A percentile compares a stretch with the other conserved stretches of the same genome.
Evolutionary conservation across 2,113 vertebrate genomes (phyloP).

Genomic region (Podarcis muralis): DNA sequence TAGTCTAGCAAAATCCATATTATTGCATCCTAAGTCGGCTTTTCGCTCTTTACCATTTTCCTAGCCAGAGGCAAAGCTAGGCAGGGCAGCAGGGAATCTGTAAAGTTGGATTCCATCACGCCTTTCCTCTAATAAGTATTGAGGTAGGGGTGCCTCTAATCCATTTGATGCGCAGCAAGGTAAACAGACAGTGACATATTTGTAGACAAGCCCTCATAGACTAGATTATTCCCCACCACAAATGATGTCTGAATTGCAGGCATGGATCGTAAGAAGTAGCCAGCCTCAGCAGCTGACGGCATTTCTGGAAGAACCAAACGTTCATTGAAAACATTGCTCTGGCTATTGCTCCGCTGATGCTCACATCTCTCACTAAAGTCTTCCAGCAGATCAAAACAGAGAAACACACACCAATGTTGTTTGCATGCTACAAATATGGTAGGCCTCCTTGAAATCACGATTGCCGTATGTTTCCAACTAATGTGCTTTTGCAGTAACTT

Average conservation of each 20-base stretch:
- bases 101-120: constrained; percentile 52
- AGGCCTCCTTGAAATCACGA: neutral
- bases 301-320: constrained; percentile 53
- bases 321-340: constrained; percentile 63
- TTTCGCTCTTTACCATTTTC: constrained; percentile 58
- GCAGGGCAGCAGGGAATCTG: constrained; percentile 55
- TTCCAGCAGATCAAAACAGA: constrained; percentile 20
- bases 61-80: constrained; percentile 58
- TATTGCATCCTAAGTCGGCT: constrained; percentile 40
- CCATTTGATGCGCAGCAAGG: constrained; percentile 66
- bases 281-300: constrained; percentile 67
- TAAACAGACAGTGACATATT: constrained; percentile 79
- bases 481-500: neutral
- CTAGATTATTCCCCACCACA: constrained; percentile 69
- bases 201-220: constrained; percentile 77
- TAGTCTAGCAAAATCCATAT: constrained; percentile 40
- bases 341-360: constrained; percentile 48
- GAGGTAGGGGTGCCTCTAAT: constrained; percentile 47
- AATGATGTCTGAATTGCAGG: constrained; percentile 73
- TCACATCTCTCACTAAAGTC: constrained; percentile 50
- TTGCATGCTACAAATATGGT: constrained; percentile 3
- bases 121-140: constrained; percentile 58
- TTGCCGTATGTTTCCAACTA: neutral
- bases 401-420: constrained; percentile 11
- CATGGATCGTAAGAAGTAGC: constrained; percentile 52